A percentile compares a stretch with the other conserved stretches of the same genome.
phyloP scores from a whole-genome alignment of 2,888 invertebrate species.

The Podabrus alpinus region DNA sequence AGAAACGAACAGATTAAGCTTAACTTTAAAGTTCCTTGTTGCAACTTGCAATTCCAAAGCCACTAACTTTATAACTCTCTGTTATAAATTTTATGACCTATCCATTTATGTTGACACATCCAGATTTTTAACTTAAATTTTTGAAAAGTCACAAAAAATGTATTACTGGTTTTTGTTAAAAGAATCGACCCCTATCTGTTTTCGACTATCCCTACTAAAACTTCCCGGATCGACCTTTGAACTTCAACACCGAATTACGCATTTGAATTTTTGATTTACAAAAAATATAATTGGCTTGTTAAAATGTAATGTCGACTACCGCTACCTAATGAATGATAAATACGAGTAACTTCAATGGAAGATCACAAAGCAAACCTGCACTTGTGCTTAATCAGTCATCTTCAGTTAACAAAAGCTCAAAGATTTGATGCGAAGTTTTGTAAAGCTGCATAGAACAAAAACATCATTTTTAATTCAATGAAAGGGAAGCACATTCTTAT shows the following conservation, averaged over 20 bases:
- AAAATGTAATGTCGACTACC: neutral
- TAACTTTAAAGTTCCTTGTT: too few relatives aligned
- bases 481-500: slow-evolving; percentile 23
- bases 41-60: too few relatives aligned
- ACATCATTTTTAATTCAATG: slow-evolving; percentile 14
- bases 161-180: too few relatives aligned
- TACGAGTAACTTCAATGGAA: slow-evolving; percentile 11
- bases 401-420: slow-evolving; percentile 7
- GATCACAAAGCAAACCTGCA: slow-evolving; percentile 12
- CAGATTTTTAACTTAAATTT: neutral
- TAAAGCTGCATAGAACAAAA: slow-evolving; percentile 2
- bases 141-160: neutral
- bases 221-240: neutral
- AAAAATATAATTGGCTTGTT: neutral
- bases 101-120: neutral
- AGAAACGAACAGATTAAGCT: too few relatives aligned
- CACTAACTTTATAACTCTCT: neutral
- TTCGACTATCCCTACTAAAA: neutral
- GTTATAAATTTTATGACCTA: neutral
- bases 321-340: neutral
- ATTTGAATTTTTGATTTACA: neutral
- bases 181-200: too few relatives aligned
- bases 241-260: neutral
- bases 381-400: slow-evolving; percentile 24
- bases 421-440: slow-evolving; percentile 11